Evolutionary conservation across 1,140 invertebrate species (phyloP), one percentile per base, ranked within the genome.

Genomic region (Cyphomyrmex costatus): DNA sequence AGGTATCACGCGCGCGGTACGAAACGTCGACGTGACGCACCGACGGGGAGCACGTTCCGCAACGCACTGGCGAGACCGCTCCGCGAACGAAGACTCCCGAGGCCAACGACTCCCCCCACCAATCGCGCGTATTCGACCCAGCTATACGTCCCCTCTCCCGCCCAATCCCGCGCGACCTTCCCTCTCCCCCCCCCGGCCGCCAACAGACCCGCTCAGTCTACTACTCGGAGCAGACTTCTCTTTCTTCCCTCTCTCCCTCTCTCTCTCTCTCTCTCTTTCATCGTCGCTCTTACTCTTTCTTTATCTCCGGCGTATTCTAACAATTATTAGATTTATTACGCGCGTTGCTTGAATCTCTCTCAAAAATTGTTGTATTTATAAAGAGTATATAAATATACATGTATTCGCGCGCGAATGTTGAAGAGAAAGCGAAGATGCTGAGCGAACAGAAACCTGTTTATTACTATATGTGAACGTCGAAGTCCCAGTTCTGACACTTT

Each of bases 91-190:
- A 89, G 63, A 82, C 89, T 90, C 83, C 86, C 90, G 90, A 91
- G 90, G 90, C 90, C 90, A 91, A 88, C 90, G 90, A 90, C 82
- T 86, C 83, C 88, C 77, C 85, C 86, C 51, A 88, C 88, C 60
- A 78, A 19, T 24, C 4, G 8, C 27, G 61, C 66, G 68, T 58
- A 51, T 90, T 88, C 88, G 85, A 85, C 85, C 86, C 87, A 89
- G 83, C 82, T 87, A 87, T 90, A 82, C 51, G 60, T 21, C 63
- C 70, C 56, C 68, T 53, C 85, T 24, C 21, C 56, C 61, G 21
- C 58, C 30, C 53, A 73, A 71, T 71, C 24, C 53, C 68, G 68
- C 36, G 68, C 68, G 53, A 74, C 53, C 53, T 83, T 61, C 56
- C 36, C 24, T 42, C 78, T 0, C 6, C 8, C 33, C 1, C 1